These are phyloP conservation scores for Amphiprion clarkii DNA, from an alignment of 2,797 vertebrate genomes.

Conservation along the genomic window DNA sequence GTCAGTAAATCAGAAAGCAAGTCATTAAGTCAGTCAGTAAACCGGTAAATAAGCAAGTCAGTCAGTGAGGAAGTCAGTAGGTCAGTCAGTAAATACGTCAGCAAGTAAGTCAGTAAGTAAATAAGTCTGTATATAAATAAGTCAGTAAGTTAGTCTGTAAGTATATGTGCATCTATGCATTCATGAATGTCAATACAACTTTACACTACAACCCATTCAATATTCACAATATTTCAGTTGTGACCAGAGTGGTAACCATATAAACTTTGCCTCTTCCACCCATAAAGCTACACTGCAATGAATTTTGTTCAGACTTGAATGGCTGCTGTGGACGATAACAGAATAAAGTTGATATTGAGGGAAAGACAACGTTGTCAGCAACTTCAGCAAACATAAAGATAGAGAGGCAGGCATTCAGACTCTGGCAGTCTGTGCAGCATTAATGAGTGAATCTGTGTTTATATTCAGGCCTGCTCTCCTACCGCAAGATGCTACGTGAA, in stretches of 20 bases:
- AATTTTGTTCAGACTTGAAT: neutral
- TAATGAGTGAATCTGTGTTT: slow-evolving; percentile 35
- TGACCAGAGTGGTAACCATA: neutral
- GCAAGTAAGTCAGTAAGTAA: too few relatives aligned
- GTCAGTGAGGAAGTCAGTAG: too few relatives aligned
- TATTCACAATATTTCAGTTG: too few relatives aligned
- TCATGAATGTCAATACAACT: too few relatives aligned
- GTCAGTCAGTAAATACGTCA: too few relatives aligned
- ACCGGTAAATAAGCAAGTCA: too few relatives aligned
- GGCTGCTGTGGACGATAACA: neutral
- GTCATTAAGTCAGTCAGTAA: too few relatives aligned
- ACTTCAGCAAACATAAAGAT: slow-evolving; percentile 28
- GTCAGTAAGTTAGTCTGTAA: too few relatives aligned
- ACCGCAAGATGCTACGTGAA: slow-evolving; percentile 17
- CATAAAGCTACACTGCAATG: neutral
- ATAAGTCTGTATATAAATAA: too few relatives aligned
- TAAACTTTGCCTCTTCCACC: neutral
- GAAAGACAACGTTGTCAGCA: slow-evolving; percentile 22
- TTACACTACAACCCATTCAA: too few relatives aligned
- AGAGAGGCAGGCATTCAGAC: slow-evolving; percentile 2
- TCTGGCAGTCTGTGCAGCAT: slow-evolving; percentile 15
- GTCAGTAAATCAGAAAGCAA: too few relatives aligned
- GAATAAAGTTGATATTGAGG: neutral
- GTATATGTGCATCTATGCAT: too few relatives aligned
- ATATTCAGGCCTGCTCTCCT: slow-evolving; percentile 24